Evolutionary conservation across 2,113 vertebrate species (phyloP), one percentile per base, ranked within the genome.

Genomic region (Brachypteracias leptosomus): DNA sequence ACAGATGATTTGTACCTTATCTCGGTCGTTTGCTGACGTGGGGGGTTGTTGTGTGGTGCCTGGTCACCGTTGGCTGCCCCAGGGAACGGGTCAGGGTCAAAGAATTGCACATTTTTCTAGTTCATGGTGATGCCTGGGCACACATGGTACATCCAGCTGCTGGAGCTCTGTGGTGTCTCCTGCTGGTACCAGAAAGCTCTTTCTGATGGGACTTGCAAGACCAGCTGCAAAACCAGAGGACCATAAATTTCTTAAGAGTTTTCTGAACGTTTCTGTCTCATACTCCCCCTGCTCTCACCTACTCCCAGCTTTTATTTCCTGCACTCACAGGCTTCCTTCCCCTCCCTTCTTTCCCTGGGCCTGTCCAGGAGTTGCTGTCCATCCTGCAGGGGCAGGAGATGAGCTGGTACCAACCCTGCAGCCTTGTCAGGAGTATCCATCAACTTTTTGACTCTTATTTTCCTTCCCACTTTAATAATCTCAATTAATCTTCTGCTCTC

Each of bases 131-230:
- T 44, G 58, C 1, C 15, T 24, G 40, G 31, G 4, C 31, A 5
- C 15, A 19, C 7, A 18, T 10, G 24, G 46, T 22, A 3, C 8
- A 2, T 13, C 19, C 4, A 16, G 16, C 4, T 6, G 13, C 81
- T 24, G 40, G 21, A 18, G 14, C 22, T 25, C 74, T 51, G 49
- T 29, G 28, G 10, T 4, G 13, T 31, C 59, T 72, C 44, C 40
- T 66, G 16, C 65, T 55, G 19, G 2, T 9, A 14, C 74, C 22
- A 21, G 15, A 15, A 61, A 1, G 35, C 20, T 2, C 2, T 0
- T 63, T 42, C 8, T 33, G 33, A 7, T 13, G 4, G 33, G 4
- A 31, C 51, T 61, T n/a, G 46, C 33, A 40, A 19, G 75, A n/a
- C 33, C 33, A 28, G 51, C 65, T 72, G n/a, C 21, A 16, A 62